Evolutionary conservation across 1,140 invertebrate species (phyloP).

Genomic region (Dryas iulia): DNA sequence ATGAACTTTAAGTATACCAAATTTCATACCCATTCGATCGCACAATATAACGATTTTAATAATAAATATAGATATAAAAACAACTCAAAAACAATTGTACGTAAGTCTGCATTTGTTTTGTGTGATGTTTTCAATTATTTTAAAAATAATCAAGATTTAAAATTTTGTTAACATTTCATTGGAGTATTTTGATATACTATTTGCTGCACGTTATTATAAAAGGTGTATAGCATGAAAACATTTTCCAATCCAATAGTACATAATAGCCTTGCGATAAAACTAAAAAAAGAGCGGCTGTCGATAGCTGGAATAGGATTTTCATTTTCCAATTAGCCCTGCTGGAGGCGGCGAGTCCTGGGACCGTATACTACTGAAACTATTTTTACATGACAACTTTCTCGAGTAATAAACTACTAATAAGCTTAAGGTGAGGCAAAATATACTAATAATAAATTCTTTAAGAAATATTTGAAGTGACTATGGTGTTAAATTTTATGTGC

Average conservation of each 20-base stretch:
- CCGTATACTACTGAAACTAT: conserved; percentile 10
- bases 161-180: neutral
- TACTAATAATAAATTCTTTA: neutral
- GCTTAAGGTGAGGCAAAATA: neutral
- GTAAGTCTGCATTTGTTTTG: too few species aligned
- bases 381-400: conserved; percentile 14
- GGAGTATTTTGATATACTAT: neutral
- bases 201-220: neutral
- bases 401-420: neutral
- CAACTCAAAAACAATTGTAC: too few species aligned
- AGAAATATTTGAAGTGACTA: too few species aligned
- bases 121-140: neutral
- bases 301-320: conserved; percentile 49
- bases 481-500: neutral
- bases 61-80: too few species aligned
- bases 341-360: conserved; percentile 1
- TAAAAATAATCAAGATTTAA: neutral
- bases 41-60: too few species aligned
- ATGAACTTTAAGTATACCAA: too few species aligned
- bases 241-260: conserved; percentile 15
- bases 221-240: conserved; percentile 13
- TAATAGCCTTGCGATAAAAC: conserved; percentile 26
- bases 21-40: too few species aligned
- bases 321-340: conserved; percentile 49
- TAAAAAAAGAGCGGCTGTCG: conserved; percentile 30